phyloP scores from a whole-genome alignment of 2,797 vertebrate genomes.

The Myotis findleyi region DNA sequence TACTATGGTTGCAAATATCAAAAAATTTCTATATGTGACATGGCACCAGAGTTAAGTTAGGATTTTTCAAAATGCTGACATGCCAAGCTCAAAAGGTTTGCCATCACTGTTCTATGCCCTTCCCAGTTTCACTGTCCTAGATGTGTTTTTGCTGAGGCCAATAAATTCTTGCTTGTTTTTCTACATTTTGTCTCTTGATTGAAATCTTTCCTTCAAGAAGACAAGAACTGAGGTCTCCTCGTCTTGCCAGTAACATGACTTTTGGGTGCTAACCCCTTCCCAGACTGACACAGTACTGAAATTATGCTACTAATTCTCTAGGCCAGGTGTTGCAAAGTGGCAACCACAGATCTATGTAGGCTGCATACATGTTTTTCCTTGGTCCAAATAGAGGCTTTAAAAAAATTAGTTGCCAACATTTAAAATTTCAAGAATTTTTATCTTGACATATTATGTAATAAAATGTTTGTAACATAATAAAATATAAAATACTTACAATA shows the following conservation, averaged over 20 bases:
- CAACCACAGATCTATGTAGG: neutral
- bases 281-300: neutral
- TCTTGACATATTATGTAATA: neutral
- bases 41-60: too few species aligned
- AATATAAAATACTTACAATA: neutral
- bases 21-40: too few species aligned
- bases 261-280: neutral
- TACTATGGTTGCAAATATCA: too few species aligned
- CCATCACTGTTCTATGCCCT: too few species aligned
- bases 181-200: too few species aligned
- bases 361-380: neutral
- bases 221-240: too few species aligned
- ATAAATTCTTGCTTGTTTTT: too few species aligned
- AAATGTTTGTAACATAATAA: constrained; percentile 5
- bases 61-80: too few species aligned
- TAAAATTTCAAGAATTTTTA: constrained; percentile 37
- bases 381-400: neutral
- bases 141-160: too few species aligned
- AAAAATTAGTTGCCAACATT: constrained; percentile 14
- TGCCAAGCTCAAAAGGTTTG: too few species aligned
- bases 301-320: neutral
- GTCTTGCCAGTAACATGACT: neutral
- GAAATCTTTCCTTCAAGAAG: too few species aligned
- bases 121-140: too few species aligned
- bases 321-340: neutral